Base-by-base conservation (phyloP, 2,888 invertebrate species). In the Diarsia rubi region DNA sequence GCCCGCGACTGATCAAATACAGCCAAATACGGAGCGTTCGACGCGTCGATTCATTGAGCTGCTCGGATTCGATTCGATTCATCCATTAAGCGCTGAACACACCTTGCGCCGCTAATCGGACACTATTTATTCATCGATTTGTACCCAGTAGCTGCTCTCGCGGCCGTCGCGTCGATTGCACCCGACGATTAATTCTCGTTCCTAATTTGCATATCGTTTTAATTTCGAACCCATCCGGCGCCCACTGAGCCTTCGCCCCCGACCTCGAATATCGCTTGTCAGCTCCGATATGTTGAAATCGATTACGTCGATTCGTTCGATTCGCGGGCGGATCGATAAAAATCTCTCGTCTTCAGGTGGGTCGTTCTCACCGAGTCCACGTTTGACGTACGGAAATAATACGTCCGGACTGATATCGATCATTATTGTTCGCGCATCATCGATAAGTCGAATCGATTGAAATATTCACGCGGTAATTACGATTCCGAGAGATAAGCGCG, bases 131-230 rank as follows among this genome's bases (percentile, higher is more conserved):
- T 94, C 94, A 94, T 95, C 93, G 94, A 94, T 95, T 94, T 94
- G 94, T 95, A 93, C 92, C 92, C 93, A 93, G 94, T 94, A 94
- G 95, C 93, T 87, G 90, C 75, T 92, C 91, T 92, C 92, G 93
- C 90, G 90, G 91, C 92, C 91, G 93, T 94, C 95, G 91, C 92
- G 89, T 93, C 93, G 94, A 94, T 93, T 94, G 94, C 94, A 90
- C 88, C 88, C 90, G 90, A 92, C 94, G 94, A 95, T 95, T 95
- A 94, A 94, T 95, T 93, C 94, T 91, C 91, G 90, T 86, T 90
- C 86, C 88, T 92, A 91, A 96, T 96, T 96, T 96, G 94, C 95
- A 96, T 96, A 95, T 93, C 92, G 94, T 93, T 95, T 95, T 95
- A 95, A 96, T 95, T 95, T 95, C 91, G 93, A 93, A 93, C 93